phyloP scores from a whole-genome alignment of 2,113 vertebrate genomes.

The Struthio camelus region DNA sequence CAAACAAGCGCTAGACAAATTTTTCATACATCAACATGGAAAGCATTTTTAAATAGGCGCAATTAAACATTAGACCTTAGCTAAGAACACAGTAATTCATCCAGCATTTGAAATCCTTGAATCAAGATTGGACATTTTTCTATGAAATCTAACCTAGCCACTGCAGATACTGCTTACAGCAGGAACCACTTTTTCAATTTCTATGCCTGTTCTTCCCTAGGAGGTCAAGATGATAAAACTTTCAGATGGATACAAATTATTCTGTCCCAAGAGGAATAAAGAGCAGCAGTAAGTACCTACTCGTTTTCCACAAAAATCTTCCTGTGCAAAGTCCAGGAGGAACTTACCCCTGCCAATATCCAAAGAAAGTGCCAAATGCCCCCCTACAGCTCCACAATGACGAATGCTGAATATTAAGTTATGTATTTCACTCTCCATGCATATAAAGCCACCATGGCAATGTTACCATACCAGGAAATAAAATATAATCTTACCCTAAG shows the following conservation, averaged over 20 bases:
- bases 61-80: not conserved
- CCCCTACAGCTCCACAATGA: not conserved
- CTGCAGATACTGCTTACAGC: not conserved
- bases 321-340: not conserved
- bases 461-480: not conserved
- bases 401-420: not conserved
- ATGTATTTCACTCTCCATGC: not conserved
- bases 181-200: not conserved
- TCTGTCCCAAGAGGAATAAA: not conserved
- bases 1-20: not conserved
- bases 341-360: not conserved
- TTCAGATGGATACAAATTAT: conserved; percentile 1
- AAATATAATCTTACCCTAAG: not conserved
- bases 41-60: not conserved
- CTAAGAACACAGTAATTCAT: not conserved
- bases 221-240: not conserved
- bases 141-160: not conserved
- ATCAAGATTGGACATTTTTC: not conserved
- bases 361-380: not conserved
- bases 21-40: not conserved
- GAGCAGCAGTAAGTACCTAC: not conserved
- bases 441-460: not conserved
- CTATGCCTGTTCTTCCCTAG: not conserved
- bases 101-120: not conserved
- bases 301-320: conserved; percentile 14